Evolutionary conservation across 1,140 invertebrate genomes (phyloP).

Genomic region (Maniola jurtina): DNA sequence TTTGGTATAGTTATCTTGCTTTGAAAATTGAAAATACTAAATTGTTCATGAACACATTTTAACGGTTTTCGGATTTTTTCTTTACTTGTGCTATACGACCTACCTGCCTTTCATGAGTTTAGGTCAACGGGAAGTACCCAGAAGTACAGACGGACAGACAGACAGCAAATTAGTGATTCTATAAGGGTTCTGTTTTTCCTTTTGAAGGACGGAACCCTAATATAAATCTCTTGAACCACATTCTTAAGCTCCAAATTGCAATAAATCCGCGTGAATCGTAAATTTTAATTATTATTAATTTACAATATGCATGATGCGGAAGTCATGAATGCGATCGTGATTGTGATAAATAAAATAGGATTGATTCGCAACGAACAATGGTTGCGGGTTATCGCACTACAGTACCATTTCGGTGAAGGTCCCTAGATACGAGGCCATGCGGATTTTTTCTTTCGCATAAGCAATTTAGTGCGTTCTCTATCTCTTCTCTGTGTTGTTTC

Average conservation of each 20-base stretch:
- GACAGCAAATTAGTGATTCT: too few species aligned
- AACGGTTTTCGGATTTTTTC: too few species aligned
- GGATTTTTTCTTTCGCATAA: not conserved
- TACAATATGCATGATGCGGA: conserved; percentile 62
- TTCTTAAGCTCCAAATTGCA: conserved; percentile 12
- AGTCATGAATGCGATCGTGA: conserved; percentile 60
- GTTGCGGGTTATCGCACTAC: conserved; percentile 61
- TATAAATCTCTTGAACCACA: conserved; percentile 20
- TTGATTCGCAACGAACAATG: conserved; percentile 68
- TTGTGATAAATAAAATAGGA: conserved; percentile 69
- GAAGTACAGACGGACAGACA: too few species aligned
- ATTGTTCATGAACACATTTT: too few species aligned
- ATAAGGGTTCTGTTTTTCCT: too few species aligned
- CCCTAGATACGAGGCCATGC: conserved; percentile 60
- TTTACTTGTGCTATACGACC: too few species aligned
- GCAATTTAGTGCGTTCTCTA: not conserved
- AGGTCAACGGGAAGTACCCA: too few species aligned
- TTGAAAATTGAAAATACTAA: too few species aligned
- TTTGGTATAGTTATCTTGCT: too few species aligned
- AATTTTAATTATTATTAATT: conserved; percentile 66
- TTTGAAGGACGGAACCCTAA: not conserved
- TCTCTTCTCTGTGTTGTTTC: too few species aligned
- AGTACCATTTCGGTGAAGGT: conserved; percentile 75
- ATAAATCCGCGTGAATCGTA: conserved; percentile 36
- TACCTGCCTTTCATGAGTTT: too few species aligned